Percentiles rank a stretch among this genome's conserved stretches.
These are phyloP conservation scores for Euplagia quadripunctaria DNA, from an alignment of 2,888 invertebrate species.

Conservation along the genomic window DNA sequence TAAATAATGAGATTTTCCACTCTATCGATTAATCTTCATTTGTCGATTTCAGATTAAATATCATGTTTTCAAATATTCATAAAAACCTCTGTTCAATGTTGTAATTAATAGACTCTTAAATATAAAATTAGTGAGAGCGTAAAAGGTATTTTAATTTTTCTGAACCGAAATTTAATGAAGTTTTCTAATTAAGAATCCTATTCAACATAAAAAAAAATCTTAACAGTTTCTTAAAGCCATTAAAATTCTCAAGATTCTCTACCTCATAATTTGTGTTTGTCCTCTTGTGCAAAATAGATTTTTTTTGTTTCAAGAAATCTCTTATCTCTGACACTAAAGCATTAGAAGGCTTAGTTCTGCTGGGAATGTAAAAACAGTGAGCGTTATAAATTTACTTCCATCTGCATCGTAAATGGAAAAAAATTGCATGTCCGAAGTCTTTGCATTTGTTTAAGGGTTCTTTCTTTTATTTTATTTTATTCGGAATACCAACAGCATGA, in stretches of 20 bases:
- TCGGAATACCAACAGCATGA: too few species aligned
- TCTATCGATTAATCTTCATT: background rate
- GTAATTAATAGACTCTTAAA: conserved; percentile 34
- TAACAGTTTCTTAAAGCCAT: conserved; percentile 34
- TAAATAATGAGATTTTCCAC: conserved; percentile 6
- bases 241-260: conserved; percentile 29
- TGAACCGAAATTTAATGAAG: conserved; percentile 43
- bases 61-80: conserved; percentile 3
- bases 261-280: conserved; percentile 35
- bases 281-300: conserved; percentile 40
- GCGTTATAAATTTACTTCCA: too few species aligned
- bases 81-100: conserved; percentile 22
- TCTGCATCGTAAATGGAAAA: too few species aligned
- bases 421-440: too few species aligned
- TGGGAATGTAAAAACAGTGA: background rate
- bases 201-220: conserved; percentile 33
- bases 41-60: background rate
- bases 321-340: conserved; percentile 25
- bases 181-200: conserved; percentile 32
- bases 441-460: too few species aligned
- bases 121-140: conserved; percentile 31
- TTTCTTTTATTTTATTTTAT: too few species aligned
- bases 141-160: conserved; percentile 40
- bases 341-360: conserved; percentile 22
- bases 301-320: conserved; percentile 31